Conservation (phyloP, 2,113 vertebrate species). For the Cebus imitator region DNA sequence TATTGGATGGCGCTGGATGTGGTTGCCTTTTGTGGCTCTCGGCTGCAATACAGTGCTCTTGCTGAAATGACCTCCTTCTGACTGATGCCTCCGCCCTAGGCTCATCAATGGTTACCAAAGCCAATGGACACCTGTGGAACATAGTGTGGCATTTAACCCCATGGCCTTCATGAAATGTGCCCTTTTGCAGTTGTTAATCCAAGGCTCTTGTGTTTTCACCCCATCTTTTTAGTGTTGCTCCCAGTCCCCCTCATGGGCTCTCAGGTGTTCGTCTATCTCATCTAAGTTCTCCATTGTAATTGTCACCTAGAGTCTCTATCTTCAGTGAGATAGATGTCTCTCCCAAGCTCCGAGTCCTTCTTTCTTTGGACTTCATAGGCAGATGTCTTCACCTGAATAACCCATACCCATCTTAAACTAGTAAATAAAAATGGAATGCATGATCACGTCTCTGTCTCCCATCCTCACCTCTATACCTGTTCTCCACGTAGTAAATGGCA, state of each 20-base stretch:
- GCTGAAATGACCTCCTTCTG: neutral
- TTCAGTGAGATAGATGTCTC: neutral
- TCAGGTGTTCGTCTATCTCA: neutral
- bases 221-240: neutral
- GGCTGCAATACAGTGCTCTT: neutral
- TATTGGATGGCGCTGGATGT: rapidly evolving
- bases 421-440: neutral
- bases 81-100: neutral
- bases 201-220: neutral
- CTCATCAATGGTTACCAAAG: neutral
- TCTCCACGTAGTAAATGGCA: neutral
- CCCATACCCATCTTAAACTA: neutral
- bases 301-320: neutral
- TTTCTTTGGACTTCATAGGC: neutral
- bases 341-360: neutral
- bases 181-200: neutral
- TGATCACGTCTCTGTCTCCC: neutral
- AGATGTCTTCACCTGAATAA: neutral
- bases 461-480: neutral
- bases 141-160: neutral
- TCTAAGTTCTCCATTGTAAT: neutral
- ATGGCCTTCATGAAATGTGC: neutral
- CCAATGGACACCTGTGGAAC: neutral
- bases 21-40: neutral
- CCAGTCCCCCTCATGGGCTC: neutral